phyloP scores from a whole-genome alignment of 2,888 invertebrate genomes.

The Caenorhabditis doughertyi region DNA sequence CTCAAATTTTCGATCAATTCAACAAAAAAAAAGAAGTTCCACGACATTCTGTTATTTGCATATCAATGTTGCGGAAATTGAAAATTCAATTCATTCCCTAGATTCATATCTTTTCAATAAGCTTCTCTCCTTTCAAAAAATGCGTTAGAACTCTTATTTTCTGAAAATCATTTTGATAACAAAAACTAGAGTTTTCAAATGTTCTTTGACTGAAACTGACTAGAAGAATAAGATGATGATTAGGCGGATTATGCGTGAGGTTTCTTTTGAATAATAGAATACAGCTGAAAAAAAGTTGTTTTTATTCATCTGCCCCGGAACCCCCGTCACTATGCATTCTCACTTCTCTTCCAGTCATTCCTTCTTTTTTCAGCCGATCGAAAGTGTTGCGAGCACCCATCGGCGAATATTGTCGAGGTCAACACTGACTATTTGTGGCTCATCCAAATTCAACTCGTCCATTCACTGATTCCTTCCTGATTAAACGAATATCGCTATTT shows the following conservation, averaged over 20 bases:
- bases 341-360: background rate
- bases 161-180: background rate
- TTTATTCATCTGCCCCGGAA: conserved; percentile 34
- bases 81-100: background rate
- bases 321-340: conserved; percentile 40
- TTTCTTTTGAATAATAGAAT: conserved; percentile 50
- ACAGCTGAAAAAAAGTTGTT: conserved; percentile 54
- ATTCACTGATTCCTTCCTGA: conserved; percentile 29
- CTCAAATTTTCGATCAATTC: background rate
- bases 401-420: conserved; percentile 80
- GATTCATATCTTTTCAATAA: background rate
- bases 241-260: conserved; percentile 52
- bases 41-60: background rate
- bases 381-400: conserved; percentile 71
- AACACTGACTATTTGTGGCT: conserved; percentile 78
- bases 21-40: background rate
- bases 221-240: conserved; percentile 25
- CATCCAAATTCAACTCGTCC: conserved; percentile 24
- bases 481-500: conserved; percentile 62
- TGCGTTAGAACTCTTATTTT: too few species aligned
- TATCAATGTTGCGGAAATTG: background rate
- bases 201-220: conserved; percentile 36
- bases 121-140: background rate
- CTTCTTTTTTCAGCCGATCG: conserved; percentile 68
- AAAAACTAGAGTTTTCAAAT: background rate